Percentiles rank a stretch among this genome's conserved stretches.
phyloP scores from a whole-genome alignment of 2,113 vertebrate species.

The Macquaria ambigua region DNA sequence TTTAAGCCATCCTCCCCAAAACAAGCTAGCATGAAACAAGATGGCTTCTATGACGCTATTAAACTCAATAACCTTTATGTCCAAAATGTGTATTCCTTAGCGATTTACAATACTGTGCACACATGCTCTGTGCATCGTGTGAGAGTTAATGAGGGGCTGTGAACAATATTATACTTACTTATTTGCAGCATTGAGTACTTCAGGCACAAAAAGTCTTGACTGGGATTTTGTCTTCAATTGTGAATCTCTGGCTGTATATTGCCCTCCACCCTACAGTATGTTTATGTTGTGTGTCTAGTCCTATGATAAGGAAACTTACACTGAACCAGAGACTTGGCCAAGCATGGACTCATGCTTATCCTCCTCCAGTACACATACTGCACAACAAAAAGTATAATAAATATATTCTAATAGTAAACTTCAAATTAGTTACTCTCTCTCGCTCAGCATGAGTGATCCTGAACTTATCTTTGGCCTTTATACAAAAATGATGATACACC shows the following conservation, averaged over 20 bases:
- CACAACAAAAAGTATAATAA: slow-evolving; percentile 8
- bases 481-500: neutral
- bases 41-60: neutral
- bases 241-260: neutral
- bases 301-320: slow-evolving; percentile 32
- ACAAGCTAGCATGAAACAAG: slow-evolving; percentile 22
- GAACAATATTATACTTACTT: slow-evolving; percentile 65
- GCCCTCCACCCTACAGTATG: neutral
- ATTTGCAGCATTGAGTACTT: slow-evolving; percentile 21
- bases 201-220: slow-evolving; percentile 28
- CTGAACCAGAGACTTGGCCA: slow-evolving; percentile 14
- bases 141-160: neutral
- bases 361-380: slow-evolving; percentile 8
- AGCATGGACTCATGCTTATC: neutral
- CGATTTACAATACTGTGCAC: neutral
- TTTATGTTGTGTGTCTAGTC: slow-evolving; percentile 10
- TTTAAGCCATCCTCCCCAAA: slow-evolving; percentile 15
- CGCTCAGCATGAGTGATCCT: neutral
- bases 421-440: neutral
- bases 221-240: slow-evolving; percentile 16
- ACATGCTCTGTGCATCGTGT: slow-evolving; percentile 11
- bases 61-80: slow-evolving; percentile 12
- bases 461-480: neutral
- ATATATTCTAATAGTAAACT: neutral
- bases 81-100: neutral